Percentiles rank a stretch among this genome's conserved stretches.
These are phyloP conservation scores for Girardia tigrina DNA, from an alignment of 2,888 invertebrate genomes.

Conservation along the genomic window DNA sequence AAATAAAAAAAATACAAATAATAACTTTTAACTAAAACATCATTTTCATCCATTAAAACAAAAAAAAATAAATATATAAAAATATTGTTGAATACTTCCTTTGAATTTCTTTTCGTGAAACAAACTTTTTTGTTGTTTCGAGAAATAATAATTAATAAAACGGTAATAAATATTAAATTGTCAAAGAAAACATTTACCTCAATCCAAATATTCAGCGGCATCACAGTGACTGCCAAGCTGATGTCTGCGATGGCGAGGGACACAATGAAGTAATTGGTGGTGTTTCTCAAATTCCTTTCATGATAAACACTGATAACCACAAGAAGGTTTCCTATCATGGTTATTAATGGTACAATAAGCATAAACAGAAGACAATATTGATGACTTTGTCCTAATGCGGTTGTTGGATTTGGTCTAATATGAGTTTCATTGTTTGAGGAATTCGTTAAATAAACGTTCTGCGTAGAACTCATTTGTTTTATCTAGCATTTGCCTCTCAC, in stretches of 20 bases:
- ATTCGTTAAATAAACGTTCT: too few species aligned
- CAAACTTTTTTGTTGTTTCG: too few species aligned
- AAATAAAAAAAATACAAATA: too few species aligned
- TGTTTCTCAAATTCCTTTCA: conserved; percentile 79
- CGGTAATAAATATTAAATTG: too few species aligned
- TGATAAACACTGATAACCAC: conserved; percentile 74
- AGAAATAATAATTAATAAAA: too few species aligned
- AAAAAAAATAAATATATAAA: too few species aligned
- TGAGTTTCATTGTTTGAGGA: not conserved
- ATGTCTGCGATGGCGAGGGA: conserved; percentile 88
- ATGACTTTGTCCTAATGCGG: not conserved
- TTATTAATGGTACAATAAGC: conserved; percentile 77
- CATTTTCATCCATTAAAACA: too few species aligned
- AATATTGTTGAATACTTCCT: too few species aligned
- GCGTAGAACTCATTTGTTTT: too few species aligned
- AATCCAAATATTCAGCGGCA: conserved; percentile 96
- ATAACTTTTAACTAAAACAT: too few species aligned
- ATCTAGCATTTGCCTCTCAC: too few species aligned
- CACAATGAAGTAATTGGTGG: conserved; percentile 97
- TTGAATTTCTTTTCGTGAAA: too few species aligned
- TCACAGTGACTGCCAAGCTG: conserved; percentile 85
- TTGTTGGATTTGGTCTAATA: not conserved
- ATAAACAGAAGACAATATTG: conserved; percentile 50
- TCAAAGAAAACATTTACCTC: conserved; percentile 60
- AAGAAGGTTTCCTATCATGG: conserved; percentile 86